Conservation (phyloP, 2,797 vertebrate genomes). For the Ficedula albicollis region DNA sequence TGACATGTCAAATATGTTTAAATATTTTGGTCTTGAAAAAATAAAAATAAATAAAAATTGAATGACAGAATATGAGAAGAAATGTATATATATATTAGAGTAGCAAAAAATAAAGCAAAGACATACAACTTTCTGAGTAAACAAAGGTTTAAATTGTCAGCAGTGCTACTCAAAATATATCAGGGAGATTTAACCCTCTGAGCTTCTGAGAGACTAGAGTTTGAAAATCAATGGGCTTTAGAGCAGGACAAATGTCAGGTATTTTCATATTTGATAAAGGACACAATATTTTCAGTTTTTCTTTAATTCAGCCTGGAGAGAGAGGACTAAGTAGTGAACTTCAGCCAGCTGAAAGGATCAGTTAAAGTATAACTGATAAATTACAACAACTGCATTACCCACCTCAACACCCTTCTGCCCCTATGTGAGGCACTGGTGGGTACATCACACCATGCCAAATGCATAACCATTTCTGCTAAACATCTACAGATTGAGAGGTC, state of each 20-base stretch:
- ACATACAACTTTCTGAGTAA: background rate
- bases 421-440: rapidly evolving
- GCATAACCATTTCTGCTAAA: background rate
- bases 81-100: background rate
- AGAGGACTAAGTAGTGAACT: background rate
- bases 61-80: background rate
- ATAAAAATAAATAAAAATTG: background rate
- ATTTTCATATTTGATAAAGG: background rate
- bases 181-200: background rate
- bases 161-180: background rate
- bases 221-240: background rate
- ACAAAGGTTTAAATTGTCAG: background rate
- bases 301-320: background rate
- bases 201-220: background rate
- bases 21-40: background rate
- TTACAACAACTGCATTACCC: rapidly evolving
- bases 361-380: background rate
- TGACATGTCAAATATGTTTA: background rate
- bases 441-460: background rate
- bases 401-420: background rate
- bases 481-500: background rate
- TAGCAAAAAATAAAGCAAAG: background rate
- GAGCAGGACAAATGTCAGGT: background rate
- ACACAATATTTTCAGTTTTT: background rate
- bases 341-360: background rate